phyloP scores from a whole-genome alignment of 2,113 vertebrate genomes.

The Pollimyrus isidori region DNA sequence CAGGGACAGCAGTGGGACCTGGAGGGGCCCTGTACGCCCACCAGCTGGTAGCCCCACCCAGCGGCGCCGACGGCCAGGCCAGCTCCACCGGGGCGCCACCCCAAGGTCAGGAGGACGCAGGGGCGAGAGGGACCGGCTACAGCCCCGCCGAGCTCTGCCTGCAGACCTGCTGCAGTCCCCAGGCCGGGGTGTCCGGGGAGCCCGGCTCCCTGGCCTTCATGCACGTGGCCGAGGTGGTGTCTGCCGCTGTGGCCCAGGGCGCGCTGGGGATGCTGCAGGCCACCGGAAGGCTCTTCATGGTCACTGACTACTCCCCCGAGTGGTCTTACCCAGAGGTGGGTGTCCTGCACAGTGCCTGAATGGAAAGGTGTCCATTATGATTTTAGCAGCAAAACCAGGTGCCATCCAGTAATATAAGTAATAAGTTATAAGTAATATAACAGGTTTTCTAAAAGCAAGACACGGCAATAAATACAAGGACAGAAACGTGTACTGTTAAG shows the following conservation, averaged over 20 bases:
- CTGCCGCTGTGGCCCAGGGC: constrained; percentile 81
- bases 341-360: background rate
- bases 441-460: background rate
- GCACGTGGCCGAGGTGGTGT: constrained; percentile 95
- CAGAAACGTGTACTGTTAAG: background rate
- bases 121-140: constrained; percentile 71
- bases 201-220: constrained; percentile 84
- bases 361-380: background rate
- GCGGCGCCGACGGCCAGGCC: constrained; percentile 63
- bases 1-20: constrained; percentile 62
- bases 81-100: constrained; percentile 43
- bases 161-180: constrained; percentile 90
- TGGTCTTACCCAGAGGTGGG: constrained; percentile 99
- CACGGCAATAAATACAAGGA: background rate
- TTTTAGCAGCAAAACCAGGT: background rate
- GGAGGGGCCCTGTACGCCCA: constrained; percentile 76
- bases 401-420: background rate
- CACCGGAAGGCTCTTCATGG: constrained; percentile 92
- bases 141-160: constrained; percentile 86
- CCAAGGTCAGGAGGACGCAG: constrained; percentile 68
- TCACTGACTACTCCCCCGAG: constrained; percentile 97
- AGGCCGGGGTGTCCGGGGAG: constrained; percentile 66
- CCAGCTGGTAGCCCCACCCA: constrained; percentile 77
- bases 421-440: background rate
- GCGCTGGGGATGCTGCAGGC: constrained; percentile 91